phyloP scores from a whole-genome alignment of 2,113 vertebrate genomes.

The Struthio camelus region DNA sequence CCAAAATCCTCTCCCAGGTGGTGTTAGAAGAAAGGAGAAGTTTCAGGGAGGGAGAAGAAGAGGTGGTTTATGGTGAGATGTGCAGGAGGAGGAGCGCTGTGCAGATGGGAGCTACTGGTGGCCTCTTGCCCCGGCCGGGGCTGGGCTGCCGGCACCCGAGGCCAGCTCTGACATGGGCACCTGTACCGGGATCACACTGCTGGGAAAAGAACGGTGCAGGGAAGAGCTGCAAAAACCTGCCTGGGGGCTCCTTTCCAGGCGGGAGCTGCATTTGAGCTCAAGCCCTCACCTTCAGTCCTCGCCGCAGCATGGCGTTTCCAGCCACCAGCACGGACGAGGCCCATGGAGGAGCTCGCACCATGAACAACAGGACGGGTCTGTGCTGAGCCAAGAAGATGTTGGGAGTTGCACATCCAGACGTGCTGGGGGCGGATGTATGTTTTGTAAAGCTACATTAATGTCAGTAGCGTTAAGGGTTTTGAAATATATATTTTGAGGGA shows the following conservation, averaged over 20 bases:
- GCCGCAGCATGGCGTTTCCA: background rate
- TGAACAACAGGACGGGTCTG: background rate
- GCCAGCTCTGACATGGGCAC: background rate
- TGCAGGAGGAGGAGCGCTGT: background rate
- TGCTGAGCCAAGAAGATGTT: background rate
- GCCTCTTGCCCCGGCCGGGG: background rate
- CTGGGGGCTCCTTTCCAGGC: rapidly evolving
- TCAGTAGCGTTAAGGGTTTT: background rate
- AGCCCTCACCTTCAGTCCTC: background rate
- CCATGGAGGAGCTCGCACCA: rapidly evolving
- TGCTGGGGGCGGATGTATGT: background rate
- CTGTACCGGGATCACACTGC: background rate
- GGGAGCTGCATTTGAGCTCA: background rate
- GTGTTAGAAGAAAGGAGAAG: background rate
- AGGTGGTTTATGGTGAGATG: background rate
- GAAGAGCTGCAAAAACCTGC: background rate
- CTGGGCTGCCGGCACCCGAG: background rate
- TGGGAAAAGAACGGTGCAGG: background rate
- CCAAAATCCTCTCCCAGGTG: background rate
- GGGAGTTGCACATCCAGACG: background rate
- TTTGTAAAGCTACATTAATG: background rate
- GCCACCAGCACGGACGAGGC: background rate
- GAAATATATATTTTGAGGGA: background rate
- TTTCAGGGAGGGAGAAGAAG: background rate
- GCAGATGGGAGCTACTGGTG: background rate